Conservation (phyloP, 53 echinoderm and acorn worm species). For the Stichopus horrens region DNA sequence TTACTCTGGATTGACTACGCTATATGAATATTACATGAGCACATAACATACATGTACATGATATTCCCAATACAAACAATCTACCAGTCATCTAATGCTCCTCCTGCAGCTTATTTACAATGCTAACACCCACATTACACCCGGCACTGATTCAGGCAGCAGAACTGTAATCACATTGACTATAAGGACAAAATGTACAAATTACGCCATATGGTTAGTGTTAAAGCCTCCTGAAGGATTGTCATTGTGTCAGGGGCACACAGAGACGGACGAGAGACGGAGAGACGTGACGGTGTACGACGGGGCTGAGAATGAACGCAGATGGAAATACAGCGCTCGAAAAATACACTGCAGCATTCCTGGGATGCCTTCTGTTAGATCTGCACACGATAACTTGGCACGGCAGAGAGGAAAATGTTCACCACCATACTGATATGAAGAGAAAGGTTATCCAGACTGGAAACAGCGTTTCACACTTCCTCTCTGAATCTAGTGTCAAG, state of each 20-base stretch:
- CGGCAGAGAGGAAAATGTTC: background rate
- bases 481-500: background rate
- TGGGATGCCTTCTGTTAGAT: slow-evolving; percentile 37
- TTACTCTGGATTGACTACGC: no score
- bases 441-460: background rate
- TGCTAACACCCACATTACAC: slow-evolving; percentile 26
- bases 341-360: slow-evolving; percentile 32
- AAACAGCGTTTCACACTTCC: background rate
- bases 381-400: slow-evolving; percentile 30
- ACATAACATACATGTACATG: no score
- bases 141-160: background rate
- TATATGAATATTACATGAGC: no score
- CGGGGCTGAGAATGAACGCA: background rate
- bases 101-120: slow-evolving; percentile 23
- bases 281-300: background rate
- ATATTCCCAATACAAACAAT: no score
- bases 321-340: slow-evolving; percentile 30
- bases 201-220: background rate
- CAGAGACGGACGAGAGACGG: background rate
- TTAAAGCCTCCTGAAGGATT: slow-evolving; percentile 1
- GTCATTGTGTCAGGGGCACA: background rate
- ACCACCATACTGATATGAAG: background rate
- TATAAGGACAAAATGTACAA: background rate
- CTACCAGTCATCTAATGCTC: background rate
- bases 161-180: background rate